phyloP scores from a whole-genome alignment of 2,113 vertebrate genomes.

The Phaetusa simplex region DNA sequence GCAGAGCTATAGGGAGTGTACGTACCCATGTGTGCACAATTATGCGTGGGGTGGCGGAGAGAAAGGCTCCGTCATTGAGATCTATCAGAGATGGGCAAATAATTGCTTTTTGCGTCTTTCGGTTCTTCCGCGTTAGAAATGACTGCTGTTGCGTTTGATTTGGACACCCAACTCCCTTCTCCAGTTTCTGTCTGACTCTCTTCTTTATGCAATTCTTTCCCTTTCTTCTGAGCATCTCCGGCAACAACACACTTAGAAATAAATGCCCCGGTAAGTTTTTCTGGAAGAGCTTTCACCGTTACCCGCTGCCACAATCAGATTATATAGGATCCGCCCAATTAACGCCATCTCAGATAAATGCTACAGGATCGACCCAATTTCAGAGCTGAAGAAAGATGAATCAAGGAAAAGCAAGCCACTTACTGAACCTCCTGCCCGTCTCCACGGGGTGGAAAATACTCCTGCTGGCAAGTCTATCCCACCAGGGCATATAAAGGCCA shows the following conservation, averaged over 20 bases:
- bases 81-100: background rate
- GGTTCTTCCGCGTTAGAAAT: background rate
- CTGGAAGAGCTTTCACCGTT: background rate
- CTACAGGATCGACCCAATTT: background rate
- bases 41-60: background rate
- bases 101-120: background rate
- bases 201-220: background rate
- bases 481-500: background rate
- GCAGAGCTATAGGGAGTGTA: fast-evolving
- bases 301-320: background rate
- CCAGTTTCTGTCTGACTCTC: background rate
- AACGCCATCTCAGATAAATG: background rate
- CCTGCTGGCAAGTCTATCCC: background rate
- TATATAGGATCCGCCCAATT: background rate
- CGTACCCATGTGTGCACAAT: fast-evolving
- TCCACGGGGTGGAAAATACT: background rate
- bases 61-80: background rate
- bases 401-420: background rate
- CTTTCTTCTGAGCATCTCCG: background rate
- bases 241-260: background rate
- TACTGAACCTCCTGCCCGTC: background rate
- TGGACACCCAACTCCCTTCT: background rate
- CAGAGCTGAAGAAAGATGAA: background rate
- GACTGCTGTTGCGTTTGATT: background rate
- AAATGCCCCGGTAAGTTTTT: background rate